Base-by-base conservation (phyloP, 2,797 vertebrate species). In the Meriones psammophilus region DNA sequence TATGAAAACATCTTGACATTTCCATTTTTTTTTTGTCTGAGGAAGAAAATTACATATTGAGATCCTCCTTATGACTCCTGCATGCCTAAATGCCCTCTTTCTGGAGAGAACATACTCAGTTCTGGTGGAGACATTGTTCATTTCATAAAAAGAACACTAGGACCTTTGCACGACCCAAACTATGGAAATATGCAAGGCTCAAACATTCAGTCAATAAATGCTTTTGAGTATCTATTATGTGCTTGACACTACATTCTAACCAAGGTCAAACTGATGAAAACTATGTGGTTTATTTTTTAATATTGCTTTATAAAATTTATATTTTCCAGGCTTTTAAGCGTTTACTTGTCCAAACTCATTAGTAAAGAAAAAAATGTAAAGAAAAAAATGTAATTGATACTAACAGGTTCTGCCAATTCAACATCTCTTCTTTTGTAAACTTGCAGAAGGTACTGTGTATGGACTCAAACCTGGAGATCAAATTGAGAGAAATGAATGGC, bases 1-100 rank as follows among this genome's bases (percentile, higher is more conserved):
- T 89, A 77, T 77, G 24, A 86, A 94, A 93, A 95, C 30, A 90
- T 79, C 91, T 69, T 96, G 94, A 76, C 94, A 95, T 94, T 96
- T 95, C 66, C 54, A 87, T 62, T 92, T 93, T 56, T 56, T 56
- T 56, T 93, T 85, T 71, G 81, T 90, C 30, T 86, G 28, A 95
- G 90, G 68, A 88, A 93, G 60, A 95, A 97, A 96, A 96, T 86
- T 91, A n/a, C 60, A 80, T 77, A 73, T 62, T 77, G 56, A 39
- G 80, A 89, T 76, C 62, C 58, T 94, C 78, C 81, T 95, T 94
- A 94, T 91, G 89, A 96, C 68, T 89, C 60, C 60, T 71, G 39
- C 9, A 77, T 77, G 74, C 62, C 73, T 88, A 93, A 96, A 92
- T 88, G n/a, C 58, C 94, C 77, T 90, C 33, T 30, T 86, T 64